Percentiles rank a stretch among this genome's conserved stretches.
Conservation (phyloP, 2,113 vertebrate species). For the Orientallactaga bullata region DNA sequence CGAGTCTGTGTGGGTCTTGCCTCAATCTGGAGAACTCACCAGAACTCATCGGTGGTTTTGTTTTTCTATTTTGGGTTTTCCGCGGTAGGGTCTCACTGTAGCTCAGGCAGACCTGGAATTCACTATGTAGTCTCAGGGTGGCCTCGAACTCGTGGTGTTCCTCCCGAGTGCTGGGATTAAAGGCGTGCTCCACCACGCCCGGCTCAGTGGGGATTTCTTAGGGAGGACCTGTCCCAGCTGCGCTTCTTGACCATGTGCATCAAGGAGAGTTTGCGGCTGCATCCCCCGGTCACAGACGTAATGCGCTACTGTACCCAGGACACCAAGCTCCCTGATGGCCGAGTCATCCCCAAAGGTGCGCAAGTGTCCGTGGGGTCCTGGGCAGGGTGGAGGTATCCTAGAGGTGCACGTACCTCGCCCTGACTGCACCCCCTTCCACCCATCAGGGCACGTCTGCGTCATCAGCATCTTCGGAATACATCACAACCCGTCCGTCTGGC, state of each 20-base stretch:
- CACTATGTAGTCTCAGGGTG: no score
- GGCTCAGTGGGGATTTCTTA: conserved; percentile 60
- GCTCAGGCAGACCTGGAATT: no score
- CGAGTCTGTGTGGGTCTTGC: not conserved
- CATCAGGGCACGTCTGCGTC: conserved; percentile 88
- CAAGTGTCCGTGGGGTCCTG: rapidly evolving
- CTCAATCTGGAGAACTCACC: not conserved
- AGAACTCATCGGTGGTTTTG: no score
- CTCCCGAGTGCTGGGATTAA: no score
- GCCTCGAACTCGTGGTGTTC: no score
- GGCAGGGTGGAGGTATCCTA: not conserved
- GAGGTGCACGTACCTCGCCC: rapidly evolving
- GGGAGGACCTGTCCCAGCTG: conserved; percentile 92
- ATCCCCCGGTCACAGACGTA: conserved; percentile 88
- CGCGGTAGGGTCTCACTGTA: no score
- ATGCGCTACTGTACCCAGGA: conserved; percentile 89
- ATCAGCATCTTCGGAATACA: conserved; percentile 94
- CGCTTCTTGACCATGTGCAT: conserved; percentile 96
- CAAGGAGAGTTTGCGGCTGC: conserved; percentile 93
- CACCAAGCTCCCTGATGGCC: conserved; percentile 82
- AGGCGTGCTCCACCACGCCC: no score
- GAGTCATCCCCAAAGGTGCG: conserved; percentile 89
- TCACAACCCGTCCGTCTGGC: conserved; percentile 93
- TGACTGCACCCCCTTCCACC: rapidly evolving
- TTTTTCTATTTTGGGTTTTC: no score